phyloP scores from a whole-genome alignment of 2,888 invertebrate genomes.

The Plebejus argus region DNA sequence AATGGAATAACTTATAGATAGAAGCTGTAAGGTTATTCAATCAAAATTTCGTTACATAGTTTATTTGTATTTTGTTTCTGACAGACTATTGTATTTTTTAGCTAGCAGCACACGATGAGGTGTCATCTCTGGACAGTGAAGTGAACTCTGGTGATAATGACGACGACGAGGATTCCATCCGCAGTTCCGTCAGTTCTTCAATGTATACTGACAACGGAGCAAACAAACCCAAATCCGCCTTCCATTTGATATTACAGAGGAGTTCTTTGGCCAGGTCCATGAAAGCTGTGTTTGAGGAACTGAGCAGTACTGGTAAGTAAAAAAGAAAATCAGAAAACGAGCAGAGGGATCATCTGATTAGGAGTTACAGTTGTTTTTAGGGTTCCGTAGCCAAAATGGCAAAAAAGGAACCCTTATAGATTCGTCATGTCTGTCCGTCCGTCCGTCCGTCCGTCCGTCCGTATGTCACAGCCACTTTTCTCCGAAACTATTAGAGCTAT shows the following conservation, averaged over 20 bases:
- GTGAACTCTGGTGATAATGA: slow-evolving; percentile 66
- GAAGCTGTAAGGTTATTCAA: no score
- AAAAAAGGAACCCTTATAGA: no score
- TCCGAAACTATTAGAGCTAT: no score
- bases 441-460: no score
- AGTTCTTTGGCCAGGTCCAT: slow-evolving; percentile 92
- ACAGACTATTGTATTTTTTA: no score
- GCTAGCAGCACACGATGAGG: slow-evolving; percentile 82
- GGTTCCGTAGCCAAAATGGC: no score
- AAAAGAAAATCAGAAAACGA: background rate
- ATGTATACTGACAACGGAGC: slow-evolving; percentile 56
- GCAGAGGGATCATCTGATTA: background rate
- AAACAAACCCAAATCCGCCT: slow-evolving; percentile 82
- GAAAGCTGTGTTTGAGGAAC: slow-evolving; percentile 89
- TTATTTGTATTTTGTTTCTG: no score
- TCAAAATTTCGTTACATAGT: no score
- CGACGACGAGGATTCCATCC: slow-evolving; percentile 66
- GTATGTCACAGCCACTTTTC: no score
- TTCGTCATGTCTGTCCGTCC: no score
- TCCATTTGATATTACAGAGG: slow-evolving; percentile 89
- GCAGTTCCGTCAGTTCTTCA: slow-evolving; percentile 65
- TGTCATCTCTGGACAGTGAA: slow-evolving; percentile 75
- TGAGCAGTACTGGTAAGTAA: slow-evolving; percentile 83
- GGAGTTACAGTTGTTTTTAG: no score
- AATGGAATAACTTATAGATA: no score